Percentiles rank a stretch among this genome's conserved stretches.
Evolutionary conservation across 2,113 vertebrate species (phyloP).

Genomic region (Vireo altiloquus): DNA sequence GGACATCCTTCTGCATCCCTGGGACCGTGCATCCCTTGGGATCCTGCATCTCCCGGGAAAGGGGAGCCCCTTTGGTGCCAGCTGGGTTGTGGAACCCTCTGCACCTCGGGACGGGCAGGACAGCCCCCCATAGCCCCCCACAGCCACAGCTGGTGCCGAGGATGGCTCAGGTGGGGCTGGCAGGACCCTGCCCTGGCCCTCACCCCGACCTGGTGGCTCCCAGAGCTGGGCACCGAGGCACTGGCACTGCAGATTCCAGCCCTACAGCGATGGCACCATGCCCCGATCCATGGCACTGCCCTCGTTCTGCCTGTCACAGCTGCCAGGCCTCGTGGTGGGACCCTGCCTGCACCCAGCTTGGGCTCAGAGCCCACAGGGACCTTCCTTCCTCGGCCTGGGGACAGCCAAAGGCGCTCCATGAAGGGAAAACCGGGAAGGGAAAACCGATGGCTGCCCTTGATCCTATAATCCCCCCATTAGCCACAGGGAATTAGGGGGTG

Average conservation of each 20-base stretch:
- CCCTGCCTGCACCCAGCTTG: not conserved
- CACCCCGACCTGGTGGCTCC: not conserved
- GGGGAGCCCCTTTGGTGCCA: not conserved
- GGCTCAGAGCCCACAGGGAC: not conserved
- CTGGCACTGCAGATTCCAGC: not conserved
- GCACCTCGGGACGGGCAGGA: not conserved
- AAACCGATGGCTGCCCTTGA: not conserved
- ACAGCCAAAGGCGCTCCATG: not conserved
- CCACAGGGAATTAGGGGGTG: not conserved
- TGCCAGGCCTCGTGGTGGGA: not conserved
- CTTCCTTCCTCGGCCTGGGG: not conserved
- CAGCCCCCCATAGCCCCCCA: not conserved
- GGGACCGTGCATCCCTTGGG: rapidly evolving
- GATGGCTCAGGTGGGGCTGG: not conserved
- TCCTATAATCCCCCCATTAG: slow-evolving; percentile 2
- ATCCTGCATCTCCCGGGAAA: rapidly evolving
- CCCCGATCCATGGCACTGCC: not conserved
- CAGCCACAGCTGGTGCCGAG: not conserved
- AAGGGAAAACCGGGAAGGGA: not conserved
- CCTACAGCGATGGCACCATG: not conserved
- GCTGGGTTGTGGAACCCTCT: rapidly evolving
- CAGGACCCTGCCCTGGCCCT: not conserved
- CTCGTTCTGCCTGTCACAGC: not conserved
- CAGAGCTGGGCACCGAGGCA: rapidly evolving
- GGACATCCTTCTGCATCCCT: not conserved